A percentile compares a stretch with the other conserved stretches of the same genome.
phyloP scores from a whole-genome alignment of 2,888 invertebrate genomes.

The Polyploca ridens region DNA sequence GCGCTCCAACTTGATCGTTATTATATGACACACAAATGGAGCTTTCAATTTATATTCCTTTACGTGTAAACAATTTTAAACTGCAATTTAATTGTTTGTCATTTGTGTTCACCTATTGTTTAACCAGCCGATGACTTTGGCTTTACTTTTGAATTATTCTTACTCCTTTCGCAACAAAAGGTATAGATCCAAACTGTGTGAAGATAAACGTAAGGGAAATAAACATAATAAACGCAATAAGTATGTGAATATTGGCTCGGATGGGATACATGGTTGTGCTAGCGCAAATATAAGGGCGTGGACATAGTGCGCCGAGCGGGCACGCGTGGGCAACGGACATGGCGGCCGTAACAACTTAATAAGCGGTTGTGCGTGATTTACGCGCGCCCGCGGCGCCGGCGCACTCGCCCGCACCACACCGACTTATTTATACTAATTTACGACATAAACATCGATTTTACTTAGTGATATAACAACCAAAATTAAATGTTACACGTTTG shows the following conservation, averaged over 20 bases:
- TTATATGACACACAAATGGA: constrained; percentile 20
- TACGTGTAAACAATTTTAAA: constrained; percentile 2
- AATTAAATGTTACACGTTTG: constrained; percentile 40
- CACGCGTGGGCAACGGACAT: constrained; percentile 78
- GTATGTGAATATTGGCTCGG: constrained; percentile 38
- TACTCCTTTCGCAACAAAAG: background rate
- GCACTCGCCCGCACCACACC: constrained; percentile 62
- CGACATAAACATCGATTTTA: constrained; percentile 77
- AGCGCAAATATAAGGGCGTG: constrained; percentile 76
- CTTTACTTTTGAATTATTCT: background rate
- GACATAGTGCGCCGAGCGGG: constrained; percentile 56
- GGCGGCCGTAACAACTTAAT: constrained; percentile 82
- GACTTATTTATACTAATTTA: constrained; percentile 80
- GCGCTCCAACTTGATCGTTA: constrained; percentile 16
- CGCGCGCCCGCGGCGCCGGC: constrained; percentile 76
- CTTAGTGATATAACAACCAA: constrained; percentile 46
- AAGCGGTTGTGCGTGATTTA: constrained; percentile 82
- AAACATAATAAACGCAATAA: constrained; percentile 15
- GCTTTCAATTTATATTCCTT: constrained; percentile 19
- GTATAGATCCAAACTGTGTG: background rate
- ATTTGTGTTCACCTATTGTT: background rate
- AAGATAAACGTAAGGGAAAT: background rate
- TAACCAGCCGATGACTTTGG: background rate
- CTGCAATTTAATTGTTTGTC: constrained; percentile 1
- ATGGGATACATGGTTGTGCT: constrained; percentile 53